phyloP scores from a whole-genome alignment of 2,113 vertebrate species.

The Sclerurus mexicanus region DNA sequence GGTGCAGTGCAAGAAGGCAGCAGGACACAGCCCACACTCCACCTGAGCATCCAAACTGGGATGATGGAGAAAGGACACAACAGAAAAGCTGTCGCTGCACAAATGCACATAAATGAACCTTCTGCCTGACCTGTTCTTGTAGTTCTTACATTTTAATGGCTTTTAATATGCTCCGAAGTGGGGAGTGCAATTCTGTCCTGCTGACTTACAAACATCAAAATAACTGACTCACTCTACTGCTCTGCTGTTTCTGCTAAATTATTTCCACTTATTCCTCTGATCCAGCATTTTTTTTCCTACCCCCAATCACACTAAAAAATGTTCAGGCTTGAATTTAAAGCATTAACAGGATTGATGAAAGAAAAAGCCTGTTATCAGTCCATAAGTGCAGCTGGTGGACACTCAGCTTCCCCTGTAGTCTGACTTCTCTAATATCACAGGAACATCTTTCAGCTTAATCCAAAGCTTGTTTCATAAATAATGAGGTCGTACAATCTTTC shows the following conservation, averaged over 20 bases:
- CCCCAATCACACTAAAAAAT: not conserved
- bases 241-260: not conserved
- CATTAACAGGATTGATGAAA: not conserved
- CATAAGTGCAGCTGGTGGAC: not conserved
- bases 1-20: fast-evolving
- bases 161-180: fast-evolving
- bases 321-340: not conserved
- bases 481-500: not conserved
- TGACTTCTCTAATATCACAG: not conserved
- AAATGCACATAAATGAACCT: fast-evolving
- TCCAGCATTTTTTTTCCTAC: not conserved
- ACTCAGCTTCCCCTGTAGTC: not conserved
- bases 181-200: not conserved
- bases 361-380: not conserved
- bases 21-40: not conserved
- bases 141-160: too few relatives aligned
- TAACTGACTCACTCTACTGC: not conserved
- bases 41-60: fast-evolving
- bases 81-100: not conserved
- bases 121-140: fast-evolving
- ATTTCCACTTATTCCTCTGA: not conserved
- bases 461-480: not conserved
- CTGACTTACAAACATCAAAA: not conserved
- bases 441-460: not conserved
- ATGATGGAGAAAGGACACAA: too few relatives aligned